Evolutionary conservation across 2,797 vertebrate genomes (phyloP), one percentile per base, ranked within the genome.

Genomic region (Coregonus ussuriensis): DNA sequence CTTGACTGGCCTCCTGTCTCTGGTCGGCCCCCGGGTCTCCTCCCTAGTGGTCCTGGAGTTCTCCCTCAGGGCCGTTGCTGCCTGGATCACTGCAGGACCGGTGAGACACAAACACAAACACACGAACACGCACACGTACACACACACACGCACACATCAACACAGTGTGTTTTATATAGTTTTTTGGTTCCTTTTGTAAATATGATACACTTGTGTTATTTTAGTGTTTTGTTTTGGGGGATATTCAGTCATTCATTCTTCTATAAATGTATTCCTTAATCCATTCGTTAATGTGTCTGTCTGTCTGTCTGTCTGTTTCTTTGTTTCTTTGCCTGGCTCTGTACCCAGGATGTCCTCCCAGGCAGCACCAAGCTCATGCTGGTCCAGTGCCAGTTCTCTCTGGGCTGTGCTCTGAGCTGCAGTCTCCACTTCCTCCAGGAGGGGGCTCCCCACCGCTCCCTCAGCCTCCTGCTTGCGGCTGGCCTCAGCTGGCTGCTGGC

Each of bases 41-140:
- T 94, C 96, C 0, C 92, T 98, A 33, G 92, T 97, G 69, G 94
- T 95, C 31, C 93, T 98, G 72, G 94, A 98, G 89, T 97, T 98
- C 91, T 96, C 93, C 71, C 95, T 98, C 76, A 87, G 96, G 0
- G 94, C 95, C 0, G 1, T 94, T 33, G 95, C 95, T 0, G 1
- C 94, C 1, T 62, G 93, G 83, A 82, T 91, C 35, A 95, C 1
- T 59, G 93, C 90, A 0, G 41, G 87, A 81, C 92, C 91, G 92
- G 97, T 96, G 87, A 87, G 87, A 47, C 41, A 25, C 25, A 25
- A 25, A 25, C 25, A 25, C 25, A 25, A 25, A 25, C 25, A 25
- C 25, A 25, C 9, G 2, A 9, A 47, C 41, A 47, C 41, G 25
- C 25, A 25, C 25, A 25, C 25, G 25, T 25, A 47, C 41, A 47